A percentile compares a stretch with the other conserved stretches of the same genome.
These are phyloP conservation scores for Medauroidea extradentata DNA, from an alignment of 1,140 invertebrate genomes.

Conservation along the genomic window DNA sequence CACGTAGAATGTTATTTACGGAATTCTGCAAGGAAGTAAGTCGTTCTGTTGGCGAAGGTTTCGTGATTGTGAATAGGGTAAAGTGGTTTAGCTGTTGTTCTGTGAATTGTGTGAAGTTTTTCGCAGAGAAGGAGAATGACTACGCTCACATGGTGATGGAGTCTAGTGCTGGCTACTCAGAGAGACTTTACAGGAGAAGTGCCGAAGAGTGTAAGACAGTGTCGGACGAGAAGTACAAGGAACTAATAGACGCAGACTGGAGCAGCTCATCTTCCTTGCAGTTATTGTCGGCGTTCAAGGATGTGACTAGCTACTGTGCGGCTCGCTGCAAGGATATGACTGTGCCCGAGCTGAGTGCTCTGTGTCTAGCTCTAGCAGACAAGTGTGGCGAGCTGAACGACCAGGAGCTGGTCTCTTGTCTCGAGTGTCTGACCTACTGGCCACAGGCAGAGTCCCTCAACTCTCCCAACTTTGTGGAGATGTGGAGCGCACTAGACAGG, in stretches of 20 bases:
- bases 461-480: neutral
- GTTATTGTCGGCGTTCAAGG: neutral
- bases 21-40: no score
- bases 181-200: neutral
- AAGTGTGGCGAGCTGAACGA: slow-evolving; percentile 5
- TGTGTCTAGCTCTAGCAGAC: neutral
- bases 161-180: neutral
- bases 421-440: slow-evolving; percentile 2
- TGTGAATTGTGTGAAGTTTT: neutral
- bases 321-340: neutral
- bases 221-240: neutral
- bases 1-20: no score
- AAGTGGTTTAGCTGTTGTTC: no score
- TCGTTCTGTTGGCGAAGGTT: no score
- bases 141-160: slow-evolving; percentile 1
- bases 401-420: neutral
- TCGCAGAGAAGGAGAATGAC: neutral
- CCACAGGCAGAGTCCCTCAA: neutral
- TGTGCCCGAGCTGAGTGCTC: neutral
- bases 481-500: slow-evolving; percentile 22
- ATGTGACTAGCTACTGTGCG: neutral
- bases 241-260: neutral
- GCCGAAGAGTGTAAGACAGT: neutral
- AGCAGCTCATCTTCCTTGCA: neutral
- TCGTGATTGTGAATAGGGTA: no score